Percentiles rank a stretch among this genome's conserved stretches.
phyloP scores from a whole-genome alignment of 1,140 invertebrate species.

The Macrostomum lignano region DNA sequence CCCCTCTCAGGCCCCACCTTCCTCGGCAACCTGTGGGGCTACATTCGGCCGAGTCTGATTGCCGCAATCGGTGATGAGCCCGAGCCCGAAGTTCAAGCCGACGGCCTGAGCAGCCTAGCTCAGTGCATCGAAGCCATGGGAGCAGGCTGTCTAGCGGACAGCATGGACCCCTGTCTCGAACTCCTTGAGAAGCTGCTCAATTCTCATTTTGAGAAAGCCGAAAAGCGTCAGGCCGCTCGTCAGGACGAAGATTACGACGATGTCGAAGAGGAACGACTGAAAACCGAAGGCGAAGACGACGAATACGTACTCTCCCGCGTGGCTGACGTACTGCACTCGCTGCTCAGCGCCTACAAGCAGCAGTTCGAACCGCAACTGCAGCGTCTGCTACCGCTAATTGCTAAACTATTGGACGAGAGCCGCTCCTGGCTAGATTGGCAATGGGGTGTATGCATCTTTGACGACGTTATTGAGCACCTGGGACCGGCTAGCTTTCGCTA shows the following conservation, averaged over 20 bases:
- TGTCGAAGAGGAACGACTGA: slow-evolving; percentile 63
- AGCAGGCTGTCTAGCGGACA: slow-evolving; percentile 41
- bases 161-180: slow-evolving; percentile 49
- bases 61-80: too few relatives aligned
- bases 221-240: too few relatives aligned
- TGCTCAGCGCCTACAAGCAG: slow-evolving; percentile 57
- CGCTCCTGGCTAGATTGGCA: too few relatives aligned
- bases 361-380: too few relatives aligned
- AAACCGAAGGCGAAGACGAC: too few relatives aligned
- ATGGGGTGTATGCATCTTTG: too few relatives aligned
- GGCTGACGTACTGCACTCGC: slow-evolving; percentile 59
- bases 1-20: too few relatives aligned
- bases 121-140: slow-evolving; percentile 67
- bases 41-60: too few relatives aligned
- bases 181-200: slow-evolving; percentile 59
- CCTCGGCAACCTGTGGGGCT: too few relatives aligned
- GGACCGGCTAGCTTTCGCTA: too few relatives aligned
- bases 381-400: slow-evolving; percentile 57
- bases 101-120: background rate
- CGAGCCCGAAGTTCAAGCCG: too few relatives aligned
- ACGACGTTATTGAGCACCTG: too few relatives aligned
- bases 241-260: slow-evolving; percentile 91
- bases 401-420: slow-evolving; percentile 53
- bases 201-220: slow-evolving; percentile 75
- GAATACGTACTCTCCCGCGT: slow-evolving; percentile 61